Evolutionary conservation across 2,888 invertebrate species (phyloP).

Genomic region (Hipparchia semele): DNA sequence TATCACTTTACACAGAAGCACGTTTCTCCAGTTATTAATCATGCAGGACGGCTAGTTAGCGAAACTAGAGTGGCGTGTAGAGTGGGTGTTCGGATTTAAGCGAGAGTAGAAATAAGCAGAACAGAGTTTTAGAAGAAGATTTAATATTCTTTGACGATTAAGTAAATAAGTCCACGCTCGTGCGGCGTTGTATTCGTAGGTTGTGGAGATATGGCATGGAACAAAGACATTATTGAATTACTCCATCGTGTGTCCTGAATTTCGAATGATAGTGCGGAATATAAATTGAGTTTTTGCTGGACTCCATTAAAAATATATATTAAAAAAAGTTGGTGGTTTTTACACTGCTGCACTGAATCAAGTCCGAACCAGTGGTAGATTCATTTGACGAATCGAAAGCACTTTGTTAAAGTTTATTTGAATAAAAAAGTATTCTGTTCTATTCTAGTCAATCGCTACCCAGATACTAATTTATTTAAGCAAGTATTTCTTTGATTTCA

Average conservation of each 20-base stretch:
- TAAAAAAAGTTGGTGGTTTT: not conserved
- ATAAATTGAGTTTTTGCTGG: constrained; percentile 37
- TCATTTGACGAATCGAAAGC: too few relatives aligned
- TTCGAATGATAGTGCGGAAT: constrained; percentile 43
- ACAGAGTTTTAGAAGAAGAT: constrained; percentile 48
- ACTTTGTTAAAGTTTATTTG: too few relatives aligned
- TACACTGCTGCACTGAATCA: not conserved
- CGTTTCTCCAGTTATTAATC: constrained; percentile 81
- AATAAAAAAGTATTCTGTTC: too few relatives aligned
- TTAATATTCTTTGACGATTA: constrained; percentile 49
- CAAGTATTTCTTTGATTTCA: too few relatives aligned
- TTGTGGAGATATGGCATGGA: constrained; percentile 44
- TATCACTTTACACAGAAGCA: constrained; percentile 79
- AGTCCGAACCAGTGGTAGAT: not conserved
- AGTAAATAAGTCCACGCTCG: constrained; percentile 46
- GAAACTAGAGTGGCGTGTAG: constrained; percentile 66
- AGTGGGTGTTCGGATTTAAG: constrained; percentile 45
- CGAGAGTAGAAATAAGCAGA: constrained; percentile 41
- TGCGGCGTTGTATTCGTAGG: constrained; percentile 33
- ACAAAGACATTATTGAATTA: constrained; percentile 50
- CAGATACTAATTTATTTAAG: not conserved
- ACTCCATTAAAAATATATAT: constrained; percentile 8
- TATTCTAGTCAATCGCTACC: not conserved
- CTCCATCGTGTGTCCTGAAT: constrained; percentile 46
- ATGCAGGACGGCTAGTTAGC: constrained; percentile 79